phyloP scores from a whole-genome alignment of 2,888 invertebrate species.

The Vanessa cardui region DNA sequence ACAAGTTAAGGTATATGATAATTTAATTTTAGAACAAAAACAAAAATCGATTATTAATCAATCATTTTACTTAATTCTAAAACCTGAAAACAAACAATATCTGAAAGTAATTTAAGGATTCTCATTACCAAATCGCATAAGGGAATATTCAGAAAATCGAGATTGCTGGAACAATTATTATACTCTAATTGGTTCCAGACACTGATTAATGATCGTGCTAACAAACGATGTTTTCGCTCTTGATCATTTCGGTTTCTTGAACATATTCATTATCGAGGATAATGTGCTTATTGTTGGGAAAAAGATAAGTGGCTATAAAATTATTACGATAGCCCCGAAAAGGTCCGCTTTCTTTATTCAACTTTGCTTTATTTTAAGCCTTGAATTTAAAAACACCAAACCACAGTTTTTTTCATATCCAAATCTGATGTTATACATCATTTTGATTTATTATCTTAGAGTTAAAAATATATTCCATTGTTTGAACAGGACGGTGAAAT shows the following conservation, averaged over 20 bases:
- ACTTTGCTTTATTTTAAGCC: too few relatives aligned
- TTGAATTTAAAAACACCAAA: background rate
- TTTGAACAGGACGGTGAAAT: constrained; percentile 66
- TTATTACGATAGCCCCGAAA: constrained; percentile 25
- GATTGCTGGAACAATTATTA: constrained; percentile 52
- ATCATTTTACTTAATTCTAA: constrained; percentile 1
- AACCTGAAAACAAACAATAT: constrained; percentile 37
- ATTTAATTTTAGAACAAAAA: background rate
- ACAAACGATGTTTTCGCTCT: constrained; percentile 48
- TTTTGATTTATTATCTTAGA: too few relatives aligned
- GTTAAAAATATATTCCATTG: background rate
- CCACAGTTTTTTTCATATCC: background rate
- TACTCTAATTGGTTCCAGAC: constrained; percentile 57
- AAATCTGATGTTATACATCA: too few relatives aligned
- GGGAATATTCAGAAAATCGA: constrained; percentile 47
- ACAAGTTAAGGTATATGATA: background rate
- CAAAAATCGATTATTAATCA: constrained; percentile 1
- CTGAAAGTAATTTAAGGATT: constrained; percentile 40
- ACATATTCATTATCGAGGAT: constrained; percentile 55
- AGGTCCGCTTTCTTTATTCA: background rate
- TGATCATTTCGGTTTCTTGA: constrained; percentile 54
- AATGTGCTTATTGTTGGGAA: constrained; percentile 39
- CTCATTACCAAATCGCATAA: constrained; percentile 44
- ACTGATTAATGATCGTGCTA: constrained; percentile 50
- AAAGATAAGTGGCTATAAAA: constrained; percentile 35